These are phyloP conservation scores for Phalera bucephala DNA, from an alignment of 2,888 invertebrate genomes.

Conservation along the genomic window DNA sequence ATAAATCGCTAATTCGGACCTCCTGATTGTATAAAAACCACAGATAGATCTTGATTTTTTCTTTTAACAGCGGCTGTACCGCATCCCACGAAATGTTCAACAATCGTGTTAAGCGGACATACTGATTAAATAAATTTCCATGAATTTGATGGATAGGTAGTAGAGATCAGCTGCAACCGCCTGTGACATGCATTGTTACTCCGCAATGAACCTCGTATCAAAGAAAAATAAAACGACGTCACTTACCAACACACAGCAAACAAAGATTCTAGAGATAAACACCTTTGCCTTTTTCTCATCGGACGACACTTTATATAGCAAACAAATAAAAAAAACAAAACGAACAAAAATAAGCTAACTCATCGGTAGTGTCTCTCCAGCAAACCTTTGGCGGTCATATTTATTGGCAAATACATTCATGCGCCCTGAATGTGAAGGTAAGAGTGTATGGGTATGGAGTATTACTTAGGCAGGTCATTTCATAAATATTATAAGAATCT, in stretches of 20 bases:
- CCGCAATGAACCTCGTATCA: slow-evolving; percentile 22
- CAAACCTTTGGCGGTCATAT: slow-evolving; percentile 49
- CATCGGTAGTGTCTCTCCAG: slow-evolving; percentile 53
- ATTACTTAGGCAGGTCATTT: too few species aligned
- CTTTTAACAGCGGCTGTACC: too few species aligned
- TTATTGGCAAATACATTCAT: slow-evolving; percentile 83
- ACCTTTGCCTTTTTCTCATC: slow-evolving; percentile 41
- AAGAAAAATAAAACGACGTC: slow-evolving; percentile 44
- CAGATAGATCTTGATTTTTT: too few species aligned
- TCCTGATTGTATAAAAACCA: too few species aligned
- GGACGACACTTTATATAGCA: slow-evolving; percentile 68
- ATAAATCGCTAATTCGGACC: too few species aligned
- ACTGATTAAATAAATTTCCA: too few species aligned
- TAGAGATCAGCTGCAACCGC: slow-evolving; percentile 23
- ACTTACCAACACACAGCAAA: slow-evolving; percentile 60
- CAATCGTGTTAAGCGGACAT: too few species aligned
- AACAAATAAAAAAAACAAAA: slow-evolving; percentile 61
- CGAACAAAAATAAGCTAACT: slow-evolving; percentile 53
- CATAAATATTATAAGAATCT: slow-evolving; percentile 3
- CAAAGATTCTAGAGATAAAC: slow-evolving; percentile 49
- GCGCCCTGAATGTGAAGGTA: slow-evolving; percentile 40
- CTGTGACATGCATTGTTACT: slow-evolving; percentile 52
- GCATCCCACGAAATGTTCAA: too few species aligned
- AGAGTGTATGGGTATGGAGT: slow-evolving; percentile 27
- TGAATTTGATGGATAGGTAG: slow-evolving; percentile 20